phyloP scores from a whole-genome alignment of 2,797 vertebrate species.

The Brachyrhaphis roseni region DNA sequence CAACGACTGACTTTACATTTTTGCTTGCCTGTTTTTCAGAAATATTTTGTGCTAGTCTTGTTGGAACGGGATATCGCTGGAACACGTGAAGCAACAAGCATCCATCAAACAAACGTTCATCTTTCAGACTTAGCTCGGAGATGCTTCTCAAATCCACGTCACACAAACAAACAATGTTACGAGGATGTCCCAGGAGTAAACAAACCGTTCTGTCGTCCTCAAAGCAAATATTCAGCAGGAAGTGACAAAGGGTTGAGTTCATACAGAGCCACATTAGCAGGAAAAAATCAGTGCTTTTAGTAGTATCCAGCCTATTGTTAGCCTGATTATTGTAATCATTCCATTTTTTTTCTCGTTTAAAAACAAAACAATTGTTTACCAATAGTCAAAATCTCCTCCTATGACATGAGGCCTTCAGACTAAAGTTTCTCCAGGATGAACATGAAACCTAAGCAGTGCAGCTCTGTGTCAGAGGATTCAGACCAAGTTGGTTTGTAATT shows the following conservation, averaged over 20 bases:
- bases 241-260: neutral
- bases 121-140: neutral
- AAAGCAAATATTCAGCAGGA: neutral
- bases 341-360: neutral
- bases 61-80: neutral
- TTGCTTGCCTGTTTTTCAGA: neutral
- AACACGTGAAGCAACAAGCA: neutral
- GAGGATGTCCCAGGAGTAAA: neutral
- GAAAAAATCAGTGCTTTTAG: neutral
- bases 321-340: neutral
- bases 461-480: neutral
- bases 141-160: neutral
- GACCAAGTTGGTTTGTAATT: neutral
- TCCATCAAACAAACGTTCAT: neutral
- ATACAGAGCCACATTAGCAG: neutral
- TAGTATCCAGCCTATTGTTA: neutral
- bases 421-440: neutral
- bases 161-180: neutral
- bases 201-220: neutral
- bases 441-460: neutral
- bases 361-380: neutral
- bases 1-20: too few relatives aligned
- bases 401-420: neutral
- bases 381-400: neutral
- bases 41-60: neutral